A percentile compares a stretch with the other conserved stretches of the same genome.
phyloP scores from a whole-genome alignment of 30 jellyfish, hydroid and myxozoan genomes.

The Turritopsis dohrnii region DNA sequence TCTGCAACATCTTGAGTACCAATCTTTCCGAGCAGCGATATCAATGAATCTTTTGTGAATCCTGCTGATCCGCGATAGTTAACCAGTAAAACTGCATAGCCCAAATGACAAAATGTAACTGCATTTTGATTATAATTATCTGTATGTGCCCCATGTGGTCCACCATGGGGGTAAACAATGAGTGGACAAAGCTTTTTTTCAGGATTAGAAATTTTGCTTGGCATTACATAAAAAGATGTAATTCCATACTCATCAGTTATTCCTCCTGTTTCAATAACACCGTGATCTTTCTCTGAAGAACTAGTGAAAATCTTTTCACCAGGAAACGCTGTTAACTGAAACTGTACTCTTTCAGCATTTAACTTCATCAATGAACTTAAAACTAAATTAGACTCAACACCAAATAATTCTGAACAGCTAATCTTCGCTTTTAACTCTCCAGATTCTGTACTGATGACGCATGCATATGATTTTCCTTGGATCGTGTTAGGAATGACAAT shows the following conservation, averaged over 20 bases:
- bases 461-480: slow-evolving; percentile 13
- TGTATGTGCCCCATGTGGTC: slow-evolving; percentile 41
- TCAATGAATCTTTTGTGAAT: slow-evolving; percentile 50
- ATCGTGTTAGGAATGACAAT: slow-evolving; percentile 10
- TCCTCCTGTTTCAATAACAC: not conserved
- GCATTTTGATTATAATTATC: slow-evolving; percentile 25
- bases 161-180: slow-evolving; percentile 55
- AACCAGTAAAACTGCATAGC: slow-evolving; percentile 51
- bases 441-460: slow-evolving; percentile 15
- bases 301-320: not conserved
- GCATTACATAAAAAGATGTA: slow-evolving; percentile 5
- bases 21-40: slow-evolving; percentile 65
- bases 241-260: slow-evolving; percentile 13
- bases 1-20: slow-evolving; percentile 75
- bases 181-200: slow-evolving; percentile 16
- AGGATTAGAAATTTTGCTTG: not conserved
- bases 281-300: not conserved
- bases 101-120: slow-evolving; percentile 31
- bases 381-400: slow-evolving; percentile 16
- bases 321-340: slow-evolving; percentile 21
- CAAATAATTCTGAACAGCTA: slow-evolving; percentile 14
- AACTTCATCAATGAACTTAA: not conserved
- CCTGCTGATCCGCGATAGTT: slow-evolving; percentile 92
- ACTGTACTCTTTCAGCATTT: slow-evolving; percentile 18
- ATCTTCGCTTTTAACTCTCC: not conserved